Evolutionary conservation across 2,888 invertebrate species (phyloP), one percentile per base, ranked within the genome.

Genomic region (Sinopyrophorus schimmeli): DNA sequence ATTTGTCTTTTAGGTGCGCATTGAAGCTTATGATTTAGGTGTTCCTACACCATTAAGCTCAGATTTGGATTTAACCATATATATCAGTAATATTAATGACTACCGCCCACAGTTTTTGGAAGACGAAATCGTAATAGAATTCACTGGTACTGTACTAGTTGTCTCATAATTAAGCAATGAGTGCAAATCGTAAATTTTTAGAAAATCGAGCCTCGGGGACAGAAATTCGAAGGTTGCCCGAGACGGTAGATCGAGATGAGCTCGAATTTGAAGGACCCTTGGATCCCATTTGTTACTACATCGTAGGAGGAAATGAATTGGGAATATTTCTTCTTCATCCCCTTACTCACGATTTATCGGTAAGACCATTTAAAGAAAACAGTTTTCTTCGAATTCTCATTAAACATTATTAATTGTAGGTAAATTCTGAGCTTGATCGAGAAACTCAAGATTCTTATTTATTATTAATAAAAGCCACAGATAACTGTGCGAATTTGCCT

Each of bases 11-110:
- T 71, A 93, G 92, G 84, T 94, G 47, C 79, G 93, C 59, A 85
- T 94, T 28, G 92, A 93, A 76, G 93, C 93, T 0, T 91, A 87
- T 67, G 94, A 94, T 73, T 80, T 92, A 41, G 94, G 94, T 0
- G 76, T 85, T 1, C 93, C 94, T 0, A 92, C 92, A 0, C 85
- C 92, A 0, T 74, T 94, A 2, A 91, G 91, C 60, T 86, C 91
- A 0, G 93, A 92, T 71, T 75, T 94, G 26, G 93, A 94, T 73
- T 72, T 94, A 1, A 89, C 88, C 2, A 84, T 94, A 56, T 92
- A 92, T 68, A 87, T 94, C 0, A 84, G 87, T 48, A 92, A 92
- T 69, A 86, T 93, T 0, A 92, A 93, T 71, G 92, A 89, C 67
- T 92, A 89, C 70, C 86, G 90, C 47, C 93, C 94, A 0, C 86